These are phyloP conservation scores for Athalia rosae DNA, from an alignment of 2,888 invertebrate genomes.

Conservation along the genomic window DNA sequence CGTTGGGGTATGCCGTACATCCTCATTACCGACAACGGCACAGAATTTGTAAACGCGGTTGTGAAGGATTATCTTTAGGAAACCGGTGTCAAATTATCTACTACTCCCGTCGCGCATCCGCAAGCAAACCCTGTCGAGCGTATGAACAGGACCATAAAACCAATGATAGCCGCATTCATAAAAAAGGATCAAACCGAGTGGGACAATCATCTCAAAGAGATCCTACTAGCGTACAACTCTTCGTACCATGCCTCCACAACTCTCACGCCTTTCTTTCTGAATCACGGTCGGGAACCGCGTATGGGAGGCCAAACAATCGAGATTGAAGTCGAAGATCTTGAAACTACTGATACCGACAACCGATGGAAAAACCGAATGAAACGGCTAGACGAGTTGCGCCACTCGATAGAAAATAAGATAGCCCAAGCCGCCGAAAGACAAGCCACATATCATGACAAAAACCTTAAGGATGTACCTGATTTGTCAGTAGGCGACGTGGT, in stretches of 20 bases:
- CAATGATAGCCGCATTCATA: not conserved
- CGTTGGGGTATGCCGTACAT: conserved; percentile 1
- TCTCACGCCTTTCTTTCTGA: not conserved
- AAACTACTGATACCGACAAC: not conserved
- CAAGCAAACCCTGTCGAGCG: not conserved
- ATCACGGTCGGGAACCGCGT: not conserved
- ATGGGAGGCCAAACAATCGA: not conserved
- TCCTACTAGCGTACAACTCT: not conserved
- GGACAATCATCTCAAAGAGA: not conserved
- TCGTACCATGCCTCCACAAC: not conserved
- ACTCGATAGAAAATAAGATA: not conserved
- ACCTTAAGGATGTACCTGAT: not conserved
- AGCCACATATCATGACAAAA: not conserved
- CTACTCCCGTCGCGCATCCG: not conserved
- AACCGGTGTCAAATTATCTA: not conserved
- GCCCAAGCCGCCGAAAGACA: not conserved
- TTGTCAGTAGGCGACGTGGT: not conserved
- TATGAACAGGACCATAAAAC: not conserved
- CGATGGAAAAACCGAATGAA: conserved; percentile 1
- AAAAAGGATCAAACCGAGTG: not conserved
- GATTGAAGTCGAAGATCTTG: not conserved
- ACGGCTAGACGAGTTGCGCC: not conserved
- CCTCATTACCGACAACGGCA: not conserved
- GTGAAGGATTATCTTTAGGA: not conserved
- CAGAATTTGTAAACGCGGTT: not conserved